Percentiles rank a stretch among this genome's conserved stretches.
Evolutionary conservation across 2,113 vertebrate species (phyloP).

Genomic region (Cyanoliseus patagonus): DNA sequence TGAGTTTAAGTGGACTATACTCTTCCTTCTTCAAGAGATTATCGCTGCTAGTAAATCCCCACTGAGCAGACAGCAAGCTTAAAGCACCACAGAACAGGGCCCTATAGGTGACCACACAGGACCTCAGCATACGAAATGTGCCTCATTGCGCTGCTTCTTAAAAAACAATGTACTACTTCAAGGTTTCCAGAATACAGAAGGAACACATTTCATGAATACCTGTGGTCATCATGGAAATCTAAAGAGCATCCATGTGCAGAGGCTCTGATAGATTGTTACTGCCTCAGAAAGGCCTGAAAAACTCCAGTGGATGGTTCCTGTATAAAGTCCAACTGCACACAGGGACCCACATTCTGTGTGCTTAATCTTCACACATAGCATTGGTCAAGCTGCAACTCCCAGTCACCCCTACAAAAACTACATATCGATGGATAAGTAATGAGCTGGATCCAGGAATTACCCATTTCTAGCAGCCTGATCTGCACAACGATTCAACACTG

Average conservation of each 20-base stretch:
- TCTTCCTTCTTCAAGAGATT: background rate
- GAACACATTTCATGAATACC: background rate
- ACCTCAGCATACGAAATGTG: background rate
- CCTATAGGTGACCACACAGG: fast-evolving
- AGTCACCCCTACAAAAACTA: background rate
- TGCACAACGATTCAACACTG: background rate
- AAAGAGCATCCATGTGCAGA: background rate
- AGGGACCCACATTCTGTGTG: background rate
- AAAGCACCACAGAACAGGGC: background rate
- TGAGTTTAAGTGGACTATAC: background rate
- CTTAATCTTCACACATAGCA: background rate
- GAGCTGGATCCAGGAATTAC: background rate
- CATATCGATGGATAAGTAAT: background rate
- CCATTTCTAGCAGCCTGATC: background rate
- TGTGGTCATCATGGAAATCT: background rate
- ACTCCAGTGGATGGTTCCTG: background rate
- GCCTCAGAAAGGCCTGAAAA: background rate
- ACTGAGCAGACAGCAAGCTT: background rate
- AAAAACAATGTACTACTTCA: background rate
- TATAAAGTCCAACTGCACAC: background rate
- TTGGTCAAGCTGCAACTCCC: background rate
- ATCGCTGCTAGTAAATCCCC: background rate
- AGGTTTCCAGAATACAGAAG: background rate
- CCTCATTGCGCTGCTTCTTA: background rate
- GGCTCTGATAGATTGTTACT: background rate